Evolutionary conservation across 1,140 invertebrate species (phyloP), one percentile per base, ranked within the genome.

Genomic region (Reticulitermes speratus): DNA sequence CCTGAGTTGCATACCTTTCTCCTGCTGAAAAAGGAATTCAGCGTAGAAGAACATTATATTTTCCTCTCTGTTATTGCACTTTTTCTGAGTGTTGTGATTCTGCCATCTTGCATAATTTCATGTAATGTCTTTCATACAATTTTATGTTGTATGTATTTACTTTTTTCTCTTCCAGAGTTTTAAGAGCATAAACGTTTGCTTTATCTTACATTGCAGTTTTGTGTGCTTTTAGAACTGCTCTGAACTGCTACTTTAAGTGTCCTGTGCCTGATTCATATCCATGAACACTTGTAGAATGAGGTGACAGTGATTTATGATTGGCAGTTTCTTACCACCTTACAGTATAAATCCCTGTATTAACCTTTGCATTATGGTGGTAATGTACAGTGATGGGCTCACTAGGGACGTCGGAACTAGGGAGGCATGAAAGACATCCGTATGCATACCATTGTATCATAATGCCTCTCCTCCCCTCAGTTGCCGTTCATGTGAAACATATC

Each of bases 181-280:
- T 75, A 75, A 30, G 65, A 75, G 14, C 65, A n/a, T 75, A 75
- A 75, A 25, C n/a, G 1, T 12, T 75, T 75, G 16, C 65, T 65
- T 65, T 65, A 21, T 65, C 25, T 65, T 2, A 19, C 21, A 48
- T 8, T 65, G 1, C 59, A 65, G 19, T 65, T 65, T 21, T 65
- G 59, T 21, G 59, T 65, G 59, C 14, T 11, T 65, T 65, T 65
- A 65, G 19, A 19, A 12, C 21, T 65, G 12, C 12, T 2, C 16
- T 65, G 59, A 65, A 65, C 19, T 19, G 19, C 3, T 2, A 23
- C 21, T 23, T 3, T 16, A n/a, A 25, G 21, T 65, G 21, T 75
- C 25, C 65, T 75, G 7, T 75, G 65, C 65, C 65, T 75, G 65
- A 75, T 75, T 75, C n/a, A 75, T 75, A 75, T 75, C n/a, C n/a